Evolutionary conservation across 2,797 vertebrate species (phyloP), one percentile per base, ranked within the genome.

Genomic region (Nothura maculosa): DNA sequence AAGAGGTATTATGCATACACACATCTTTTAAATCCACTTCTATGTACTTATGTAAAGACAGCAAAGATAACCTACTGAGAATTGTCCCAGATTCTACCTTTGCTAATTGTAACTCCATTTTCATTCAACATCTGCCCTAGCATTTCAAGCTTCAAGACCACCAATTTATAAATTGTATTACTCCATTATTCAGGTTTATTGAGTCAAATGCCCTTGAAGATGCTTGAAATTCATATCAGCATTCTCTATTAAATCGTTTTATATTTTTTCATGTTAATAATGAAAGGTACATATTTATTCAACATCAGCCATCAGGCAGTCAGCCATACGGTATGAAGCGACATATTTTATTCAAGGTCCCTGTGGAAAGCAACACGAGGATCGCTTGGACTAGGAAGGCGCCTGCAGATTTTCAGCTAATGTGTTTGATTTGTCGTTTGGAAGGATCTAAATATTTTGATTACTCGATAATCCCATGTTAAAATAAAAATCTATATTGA

Each of bases 191-290:
- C 87, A 94, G 88, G 66, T 94, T 96, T 94, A 96, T 96, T 93
- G 94, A 97, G 94, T 96, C 96, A 96, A 95, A 96, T 82, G 92
- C 74, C 96, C 95, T 97, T 97, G 95, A 98, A 97, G 81, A 94
- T 66, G 81, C 94, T 97, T 96, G 94, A 94, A 90, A 96, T 96
- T 96, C 93, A 78, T 58, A 92, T 66, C 61, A 36, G 75, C 93
- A 80, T 69, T 85, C 34, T 63, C 96, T 96, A 97, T 96, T 89
- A 95, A 97, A 94, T 94, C 2, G 80, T 94, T 97, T 96, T 95
- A 86, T 96, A 81, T 94, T 96, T 93, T 93, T 94, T 92, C 94
- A 62, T 91, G 94, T 89, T 94, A 84, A 96, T 92, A 94, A 94
- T 92, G 88, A 78, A 93, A 93, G 83, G 87, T 89, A 97, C 87